Evolutionary conservation across 1,140 invertebrate genomes (phyloP).

Genomic region (Apis dorsata): DNA sequence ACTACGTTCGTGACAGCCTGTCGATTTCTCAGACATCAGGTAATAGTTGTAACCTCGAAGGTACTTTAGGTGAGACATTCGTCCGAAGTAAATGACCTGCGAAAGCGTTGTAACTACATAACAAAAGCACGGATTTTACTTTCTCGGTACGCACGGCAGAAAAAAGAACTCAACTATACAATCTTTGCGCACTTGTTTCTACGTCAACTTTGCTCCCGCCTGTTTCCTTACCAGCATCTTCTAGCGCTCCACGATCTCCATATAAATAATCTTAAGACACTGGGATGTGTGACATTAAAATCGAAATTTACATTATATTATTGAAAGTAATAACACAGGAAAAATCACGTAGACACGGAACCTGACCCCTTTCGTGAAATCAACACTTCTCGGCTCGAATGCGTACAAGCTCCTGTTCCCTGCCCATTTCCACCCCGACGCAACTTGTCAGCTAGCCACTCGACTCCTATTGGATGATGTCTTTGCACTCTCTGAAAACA

Average conservation of each 20-base stretch:
- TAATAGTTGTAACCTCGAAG: conserved; percentile 54
- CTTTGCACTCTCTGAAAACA: conserved; percentile 33
- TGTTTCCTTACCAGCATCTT: conserved; percentile 73
- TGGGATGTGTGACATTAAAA: conserved; percentile 48
- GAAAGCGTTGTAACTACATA: conserved; percentile 46
- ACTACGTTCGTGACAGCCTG: conserved; percentile 49
- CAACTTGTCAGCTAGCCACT: conserved; percentile 55
- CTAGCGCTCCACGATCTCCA: conserved; percentile 62
- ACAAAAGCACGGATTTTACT: conserved; percentile 39
- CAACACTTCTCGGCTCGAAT: conserved; percentile 53
- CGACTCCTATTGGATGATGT: conserved; percentile 51
- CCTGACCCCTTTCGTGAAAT: conserved; percentile 56
- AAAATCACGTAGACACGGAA: conserved; percentile 30
- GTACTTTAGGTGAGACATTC: conserved; percentile 37
- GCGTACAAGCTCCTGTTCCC: conserved; percentile 60
- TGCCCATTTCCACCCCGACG: conserved; percentile 59
- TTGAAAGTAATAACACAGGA: conserved; percentile 34
- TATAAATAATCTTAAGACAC: conserved; percentile 48
- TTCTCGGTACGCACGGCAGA: conserved; percentile 3
- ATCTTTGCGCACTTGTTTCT: conserved; percentile 51
- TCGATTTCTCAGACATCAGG: conserved; percentile 44
- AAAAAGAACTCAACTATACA: conserved; percentile 38
- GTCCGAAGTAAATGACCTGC: conserved; percentile 38
- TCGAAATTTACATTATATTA: conserved; percentile 5
- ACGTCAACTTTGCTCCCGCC: conserved; percentile 51